phyloP scores from a whole-genome alignment of 2,888 invertebrate species.

The Periphyllus acericola region DNA sequence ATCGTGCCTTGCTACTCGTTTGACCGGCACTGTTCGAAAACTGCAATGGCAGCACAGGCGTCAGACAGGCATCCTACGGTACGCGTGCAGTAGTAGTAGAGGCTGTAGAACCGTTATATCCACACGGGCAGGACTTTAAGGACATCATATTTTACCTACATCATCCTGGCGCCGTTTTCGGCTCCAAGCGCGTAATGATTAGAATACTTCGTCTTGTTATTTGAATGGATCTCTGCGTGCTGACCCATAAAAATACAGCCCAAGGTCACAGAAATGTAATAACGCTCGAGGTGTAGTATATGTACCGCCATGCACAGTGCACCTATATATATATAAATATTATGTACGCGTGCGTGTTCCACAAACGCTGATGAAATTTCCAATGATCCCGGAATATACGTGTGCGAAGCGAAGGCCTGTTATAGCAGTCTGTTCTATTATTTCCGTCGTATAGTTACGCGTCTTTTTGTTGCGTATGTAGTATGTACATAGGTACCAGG shows the following conservation, averaged over 20 bases:
- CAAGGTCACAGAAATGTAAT: background rate
- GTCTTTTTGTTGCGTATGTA: background rate
- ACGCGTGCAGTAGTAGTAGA: no score
- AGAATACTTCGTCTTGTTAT: background rate
- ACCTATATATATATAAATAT: background rate
- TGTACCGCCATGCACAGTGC: no score
- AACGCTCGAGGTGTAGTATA: background rate
- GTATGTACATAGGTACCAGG: background rate
- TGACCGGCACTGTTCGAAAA: no score
- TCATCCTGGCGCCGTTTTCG: no score
- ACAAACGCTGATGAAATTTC: background rate
- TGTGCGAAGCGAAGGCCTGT: background rate
- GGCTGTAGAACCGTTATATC: no score
- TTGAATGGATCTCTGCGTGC: background rate
- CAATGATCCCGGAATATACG: background rate
- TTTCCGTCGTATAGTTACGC: background rate
- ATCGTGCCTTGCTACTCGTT: no score
- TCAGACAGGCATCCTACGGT: no score
- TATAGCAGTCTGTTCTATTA: background rate
- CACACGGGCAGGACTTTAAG: no score
- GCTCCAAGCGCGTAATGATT: background rate
- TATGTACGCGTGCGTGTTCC: background rate
- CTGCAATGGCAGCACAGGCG: no score
- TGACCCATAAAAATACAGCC: background rate
- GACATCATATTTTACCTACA: no score